phyloP scores from a whole-genome alignment of 2,113 vertebrate species.

The Hippocampus barbouri region DNA sequence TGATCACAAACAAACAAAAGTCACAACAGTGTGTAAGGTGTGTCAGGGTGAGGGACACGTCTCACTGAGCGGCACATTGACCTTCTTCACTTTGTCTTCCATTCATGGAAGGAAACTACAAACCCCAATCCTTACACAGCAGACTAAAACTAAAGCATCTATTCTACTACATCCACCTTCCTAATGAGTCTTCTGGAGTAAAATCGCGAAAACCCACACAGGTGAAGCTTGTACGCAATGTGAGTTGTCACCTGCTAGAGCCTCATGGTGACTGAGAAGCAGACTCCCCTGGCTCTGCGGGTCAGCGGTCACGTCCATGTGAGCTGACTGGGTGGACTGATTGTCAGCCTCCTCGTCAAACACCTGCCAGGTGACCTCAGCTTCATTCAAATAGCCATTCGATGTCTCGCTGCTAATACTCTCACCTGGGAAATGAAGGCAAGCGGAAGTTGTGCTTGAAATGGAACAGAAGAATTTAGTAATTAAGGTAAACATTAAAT shows the following conservation, averaged over 20 bases:
- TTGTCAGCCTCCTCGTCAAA: slow-evolving; percentile 83
- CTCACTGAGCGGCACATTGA: not conserved
- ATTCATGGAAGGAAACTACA: not conserved
- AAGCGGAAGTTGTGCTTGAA: not conserved
- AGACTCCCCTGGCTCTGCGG: slow-evolving; percentile 77
- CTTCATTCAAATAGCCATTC: slow-evolving; percentile 78
- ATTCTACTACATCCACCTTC: not conserved
- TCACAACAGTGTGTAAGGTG: not conserved
- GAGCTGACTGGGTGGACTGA: slow-evolving; percentile 69
- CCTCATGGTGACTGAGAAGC: slow-evolving; percentile 83
- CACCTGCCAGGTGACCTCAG: slow-evolving; percentile 80
- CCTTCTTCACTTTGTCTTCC: not conserved
- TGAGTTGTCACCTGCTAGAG: slow-evolving; percentile 76
- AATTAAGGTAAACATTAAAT: not conserved
- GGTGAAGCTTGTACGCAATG: not conserved
- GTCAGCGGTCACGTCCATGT: slow-evolving; percentile 74
- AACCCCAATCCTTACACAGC: too few relatives aligned
- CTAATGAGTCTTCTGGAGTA: not conserved
- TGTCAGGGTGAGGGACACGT: not conserved
- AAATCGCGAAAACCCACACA: not conserved
- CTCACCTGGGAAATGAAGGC: slow-evolving; percentile 72
- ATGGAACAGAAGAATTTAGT: not conserved
- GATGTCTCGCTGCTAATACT: slow-evolving; percentile 84
- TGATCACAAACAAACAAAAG: slow-evolving; percentile 37
- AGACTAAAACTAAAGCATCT: not conserved